Evolutionary conservation across 2,888 invertebrate species (phyloP), one percentile per base, ranked within the genome.

Genomic region (Drosophila putrida): DNA sequence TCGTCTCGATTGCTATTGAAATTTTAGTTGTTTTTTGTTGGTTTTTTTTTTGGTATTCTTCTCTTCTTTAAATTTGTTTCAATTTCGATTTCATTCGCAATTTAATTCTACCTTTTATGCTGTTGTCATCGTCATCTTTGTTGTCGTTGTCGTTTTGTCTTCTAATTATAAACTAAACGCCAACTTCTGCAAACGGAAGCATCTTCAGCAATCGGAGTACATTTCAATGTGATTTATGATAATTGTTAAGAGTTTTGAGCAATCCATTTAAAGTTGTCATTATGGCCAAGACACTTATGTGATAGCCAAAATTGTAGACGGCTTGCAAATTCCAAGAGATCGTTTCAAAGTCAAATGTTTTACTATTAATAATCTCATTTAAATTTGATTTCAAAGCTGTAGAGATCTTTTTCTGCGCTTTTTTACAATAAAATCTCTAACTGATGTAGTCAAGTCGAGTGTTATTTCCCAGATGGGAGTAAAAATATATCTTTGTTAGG

Each of bases 1-100:
- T 44, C 39, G 31, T 15, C 36, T 70, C 13, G 43, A 65, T 60
- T 62, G 67, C 50, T 36, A 44, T 75, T 62, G 58, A 71, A 58
- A 60, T 65, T 36, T 53, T 13, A 6, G 31, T 13, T 35, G 38
- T 28, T 50, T 50, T 36, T 27, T 25, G 28, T 41, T 38, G 13
- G 43, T 38, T 43, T 44, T 25, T 31, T 20, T 13, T n/a, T 33
- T 25, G 49, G 44, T 27, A 4, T 57, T 41, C 10, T 57, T 60
- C 41, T 60, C 41, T 44, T 13, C 28, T 50, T 62, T 36, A 11
- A 51, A 72, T 70, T 70, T 60, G 65, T 54, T 77, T 70, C 57
- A 62, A 71, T 75, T 72, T 76, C 61, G 60, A 61, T 77, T 76
- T 75, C 50, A 39, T 46, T 70, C 53, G 51, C 59, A 33, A 60